Base-by-base conservation (phyloP, 2,113 vertebrate genomes). In the Ovis aries region DNA sequence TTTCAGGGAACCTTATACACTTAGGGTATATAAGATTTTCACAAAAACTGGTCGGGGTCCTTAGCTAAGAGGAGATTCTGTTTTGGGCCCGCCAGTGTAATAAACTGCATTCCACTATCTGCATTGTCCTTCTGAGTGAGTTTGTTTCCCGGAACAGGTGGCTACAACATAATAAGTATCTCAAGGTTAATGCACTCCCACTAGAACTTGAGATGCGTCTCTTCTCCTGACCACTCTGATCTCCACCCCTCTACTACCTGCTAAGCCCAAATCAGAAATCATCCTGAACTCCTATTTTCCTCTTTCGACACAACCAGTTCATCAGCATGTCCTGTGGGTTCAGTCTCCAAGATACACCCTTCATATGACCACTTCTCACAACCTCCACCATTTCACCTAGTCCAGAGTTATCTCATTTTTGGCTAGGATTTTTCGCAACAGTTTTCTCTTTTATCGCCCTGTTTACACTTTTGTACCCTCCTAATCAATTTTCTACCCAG, bases 1-100 rank as follows among this genome's bases (percentile, higher is more conserved):
- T 62, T 62, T 62, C 60, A 62, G 60, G 60, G 60, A 62, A 62
- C 2, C 60, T 62, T 33, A 52, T 67, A 67, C 64, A 19, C n/a
- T 67, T 71, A 71, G 5, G n/a, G 19, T 71, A 36, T 23, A 23
- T 36, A 71, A 71, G n/a, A 5, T 71, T 71, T 36, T 71, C 64
- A 71, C 64, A 71, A 71, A 71, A 36, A 23, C n/a, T 71, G n/a
- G 9, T 71, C 0, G 0, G 64, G 19, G 64, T 71, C 17, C n/a
- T 23, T 36, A 9, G 64, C 64, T 23, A 36, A 36, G 64, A 71
- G 64, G 64, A 71, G 64, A 71, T 19, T 71, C 64, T 36, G n/a
- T 4, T 9, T 21, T 71, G 64, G 19, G n/a, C 64, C n/a, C 5
- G 2, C n/a, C 0, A 2, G 64, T 67, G 9, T 21, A 11, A 67